Percentiles rank a stretch among this genome's conserved stretches.
Evolutionary conservation across 2,113 vertebrate species (phyloP).

Genomic region (Puffinus mauretanicus): DNA sequence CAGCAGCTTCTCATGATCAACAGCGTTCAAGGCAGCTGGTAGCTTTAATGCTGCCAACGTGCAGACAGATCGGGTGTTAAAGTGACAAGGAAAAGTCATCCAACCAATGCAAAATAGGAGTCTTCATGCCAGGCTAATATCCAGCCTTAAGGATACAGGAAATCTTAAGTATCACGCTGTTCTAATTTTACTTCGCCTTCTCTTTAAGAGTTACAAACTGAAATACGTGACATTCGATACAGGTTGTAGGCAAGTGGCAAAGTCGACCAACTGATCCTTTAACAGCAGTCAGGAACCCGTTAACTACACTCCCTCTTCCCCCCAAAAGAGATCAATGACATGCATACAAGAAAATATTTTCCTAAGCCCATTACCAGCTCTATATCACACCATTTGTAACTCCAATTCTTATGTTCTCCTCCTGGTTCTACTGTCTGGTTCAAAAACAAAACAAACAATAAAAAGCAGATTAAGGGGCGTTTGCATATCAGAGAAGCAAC

Average conservation of each 20-base stretch:
- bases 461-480: not conserved
- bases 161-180: rapidly evolving
- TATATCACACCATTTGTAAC: not conserved
- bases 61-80: rapidly evolving
- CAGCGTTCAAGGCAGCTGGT: not conserved
- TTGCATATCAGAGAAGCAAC: not conserved
- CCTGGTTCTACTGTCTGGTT: not conserved
- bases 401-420: not conserved
- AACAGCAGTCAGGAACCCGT: not conserved
- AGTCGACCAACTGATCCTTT: not conserved
- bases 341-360: not conserved
- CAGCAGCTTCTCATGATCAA: not conserved
- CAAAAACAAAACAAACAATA: not conserved
- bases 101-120: not conserved
- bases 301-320: not conserved
- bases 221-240: not conserved
- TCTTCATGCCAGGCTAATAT: not conserved
- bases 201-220: not conserved
- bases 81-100: not conserved
- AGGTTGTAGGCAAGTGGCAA: not conserved
- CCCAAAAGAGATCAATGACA: not conserved
- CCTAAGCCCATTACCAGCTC: not conserved
- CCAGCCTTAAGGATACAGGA: not conserved
- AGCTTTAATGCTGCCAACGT: not conserved
- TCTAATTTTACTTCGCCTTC: not conserved